These are phyloP conservation scores for Bimastos eiseni DNA, from an alignment of 2,888 invertebrate genomes.

Conservation along the genomic window DNA sequence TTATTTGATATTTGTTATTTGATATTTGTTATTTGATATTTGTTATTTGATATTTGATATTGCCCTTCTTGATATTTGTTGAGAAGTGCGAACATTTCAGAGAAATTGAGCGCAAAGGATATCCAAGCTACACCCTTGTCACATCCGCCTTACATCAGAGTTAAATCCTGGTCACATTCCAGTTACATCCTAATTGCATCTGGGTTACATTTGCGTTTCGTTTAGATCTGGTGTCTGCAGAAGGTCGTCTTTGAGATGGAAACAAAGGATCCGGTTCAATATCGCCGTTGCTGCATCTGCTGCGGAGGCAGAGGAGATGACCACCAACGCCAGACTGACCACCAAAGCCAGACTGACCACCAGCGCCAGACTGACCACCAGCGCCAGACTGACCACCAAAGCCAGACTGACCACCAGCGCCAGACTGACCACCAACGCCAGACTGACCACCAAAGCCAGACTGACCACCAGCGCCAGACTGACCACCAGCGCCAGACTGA, in stretches of 20 bases:
- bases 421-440: neutral
- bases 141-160: neutral
- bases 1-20: no score
- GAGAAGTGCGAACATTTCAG: no score
- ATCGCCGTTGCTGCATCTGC: slow-evolving; percentile 9
- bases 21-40: no score
- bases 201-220: slow-evolving; percentile 39
- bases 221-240: slow-evolving; percentile 76
- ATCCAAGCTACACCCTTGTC: neutral
- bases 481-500: slow-evolving; percentile 51
- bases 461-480: neutral
- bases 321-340: neutral
- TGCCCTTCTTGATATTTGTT: no score
- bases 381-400: neutral
- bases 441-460: neutral
- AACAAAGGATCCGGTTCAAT: slow-evolving; percentile 59
- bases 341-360: neutral
- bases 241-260: slow-evolving; percentile 85
- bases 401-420: neutral
- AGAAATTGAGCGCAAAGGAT: no score
- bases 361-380: slow-evolving; percentile 51
- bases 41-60: no score
- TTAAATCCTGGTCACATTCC: no score
- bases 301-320: slow-evolving; percentile 42
- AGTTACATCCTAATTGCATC: neutral